Percentiles rank a stretch among this genome's conserved stretches.
These are phyloP conservation scores for Oxyteleia sp. DNA, from an alignment of 2,888 invertebrate species.

Conservation along the genomic window DNA sequence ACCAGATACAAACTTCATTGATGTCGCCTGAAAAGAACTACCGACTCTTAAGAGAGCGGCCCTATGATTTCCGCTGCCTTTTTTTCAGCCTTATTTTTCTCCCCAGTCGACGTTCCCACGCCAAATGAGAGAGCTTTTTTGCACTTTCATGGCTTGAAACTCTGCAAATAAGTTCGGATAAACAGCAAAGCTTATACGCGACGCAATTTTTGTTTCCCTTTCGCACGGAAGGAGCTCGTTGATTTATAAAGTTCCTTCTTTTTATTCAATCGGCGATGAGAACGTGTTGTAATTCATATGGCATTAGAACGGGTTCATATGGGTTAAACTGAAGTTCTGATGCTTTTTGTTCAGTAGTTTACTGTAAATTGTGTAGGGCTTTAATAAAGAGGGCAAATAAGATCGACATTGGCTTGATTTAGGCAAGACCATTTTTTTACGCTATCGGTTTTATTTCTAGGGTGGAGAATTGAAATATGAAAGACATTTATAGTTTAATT, in stretches of 20 bases:
- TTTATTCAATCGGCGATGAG: constrained; percentile 1
- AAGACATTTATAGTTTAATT: no score
- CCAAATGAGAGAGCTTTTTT: constrained; percentile 51
- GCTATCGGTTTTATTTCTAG: no score
- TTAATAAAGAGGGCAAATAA: no score
- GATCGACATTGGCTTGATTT: no score
- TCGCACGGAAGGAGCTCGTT: background rate
- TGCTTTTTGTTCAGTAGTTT: background rate
- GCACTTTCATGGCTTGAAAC: constrained; percentile 57
- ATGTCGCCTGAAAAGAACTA: constrained; percentile 80
- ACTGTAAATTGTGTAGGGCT: no score
- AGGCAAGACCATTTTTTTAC: no score
- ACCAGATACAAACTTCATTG: constrained; percentile 87
- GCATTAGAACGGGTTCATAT: background rate
- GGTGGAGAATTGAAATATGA: no score
- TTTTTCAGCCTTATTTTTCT: no score
- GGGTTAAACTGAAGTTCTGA: background rate
- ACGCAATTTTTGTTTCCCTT: constrained; percentile 26
- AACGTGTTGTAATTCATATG: constrained; percentile 8
- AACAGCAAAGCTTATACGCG: constrained; percentile 40
- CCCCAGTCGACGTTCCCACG: constrained; percentile 30
- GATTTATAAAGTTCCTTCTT: constrained; percentile 43
- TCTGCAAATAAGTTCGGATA: constrained; percentile 55
- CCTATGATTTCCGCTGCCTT: constrained; percentile 51
- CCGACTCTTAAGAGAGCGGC: constrained; percentile 43